Base-by-base conservation (phyloP, 2,888 invertebrate genomes). In the Omphaloscelis lunosa region DNA sequence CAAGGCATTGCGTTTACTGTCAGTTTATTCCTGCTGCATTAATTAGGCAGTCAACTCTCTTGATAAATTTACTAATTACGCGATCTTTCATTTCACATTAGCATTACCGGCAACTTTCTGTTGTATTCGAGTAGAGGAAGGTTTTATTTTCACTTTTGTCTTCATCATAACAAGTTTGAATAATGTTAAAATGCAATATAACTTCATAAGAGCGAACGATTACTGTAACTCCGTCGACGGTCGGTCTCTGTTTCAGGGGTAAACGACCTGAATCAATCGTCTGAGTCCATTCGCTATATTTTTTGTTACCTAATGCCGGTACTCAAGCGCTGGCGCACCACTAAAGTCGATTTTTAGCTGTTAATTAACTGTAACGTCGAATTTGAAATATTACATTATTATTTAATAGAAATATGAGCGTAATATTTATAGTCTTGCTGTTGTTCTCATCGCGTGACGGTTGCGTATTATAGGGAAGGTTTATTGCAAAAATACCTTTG, bases 261-360 rank as follows among this genome's bases (percentile, higher is more conserved):
- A 92, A 95, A 89, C 89, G 96, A 94, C 95, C 96, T 85, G 89
- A 90, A 88, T 93, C 94, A 94, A 94, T 95, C 92, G 94, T 87
- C 90, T 88, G 91, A 88, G 89, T 89, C 91, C 90, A 89, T 89
- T 91, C 89, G 89, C 85, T 79, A 79, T 78, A 85, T 87, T 88
- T 88, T 88, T 88, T 89, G 89, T 89, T 87, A 80, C 84, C 80
- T 77, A 88, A 88, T 80, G 73, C 71, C 48, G 62, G 71, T 76
- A 66, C 65, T 84, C 68, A 59, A 74, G 58, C 72, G 77, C 83
- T 68, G 70, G 78, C 77, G 77, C 78, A 77, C 77, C 80, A 82
- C 58, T 80, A 76, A 77, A 77, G 53, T 63, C 77, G 27, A 82
- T 79, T 86, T 83, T 82, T 80, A 80, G 67, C 72, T 72, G 74